Evolutionary conservation across 64 coral and sea anemone genomes (phyloP).

Genomic region (Stylophora pistillata): DNA sequence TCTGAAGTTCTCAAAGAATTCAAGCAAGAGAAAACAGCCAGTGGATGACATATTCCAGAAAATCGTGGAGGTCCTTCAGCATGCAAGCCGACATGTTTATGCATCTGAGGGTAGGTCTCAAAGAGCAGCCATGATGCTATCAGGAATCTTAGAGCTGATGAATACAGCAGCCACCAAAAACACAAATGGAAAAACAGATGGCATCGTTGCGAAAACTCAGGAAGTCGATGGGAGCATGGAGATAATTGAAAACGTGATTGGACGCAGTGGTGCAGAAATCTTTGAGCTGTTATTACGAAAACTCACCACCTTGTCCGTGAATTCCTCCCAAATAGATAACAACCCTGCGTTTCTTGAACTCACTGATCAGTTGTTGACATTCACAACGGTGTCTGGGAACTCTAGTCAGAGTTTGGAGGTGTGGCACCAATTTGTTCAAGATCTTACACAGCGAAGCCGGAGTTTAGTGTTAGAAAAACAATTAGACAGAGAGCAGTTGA

Average conservation of each 20-base stretch:
- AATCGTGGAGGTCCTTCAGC: neutral
- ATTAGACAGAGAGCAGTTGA: conserved; percentile 6
- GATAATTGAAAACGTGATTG: neutral
- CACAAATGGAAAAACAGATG: neutral
- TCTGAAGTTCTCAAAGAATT: conserved; percentile 30
- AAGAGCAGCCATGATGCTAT: conserved; percentile 13
- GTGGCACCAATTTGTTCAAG: conserved; percentile 9
- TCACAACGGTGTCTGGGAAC: neutral
- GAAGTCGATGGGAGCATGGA: neutral
- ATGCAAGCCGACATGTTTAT: conserved; percentile 25
- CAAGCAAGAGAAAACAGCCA: neutral
- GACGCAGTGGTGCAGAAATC: conserved; percentile 2
- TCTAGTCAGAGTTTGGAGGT: neutral
- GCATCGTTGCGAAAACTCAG: neutral
- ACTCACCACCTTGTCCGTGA: conserved; percentile 1
- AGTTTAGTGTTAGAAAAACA: neutral
- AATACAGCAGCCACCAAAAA: neutral
- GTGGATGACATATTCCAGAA: neutral
- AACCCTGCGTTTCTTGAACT: conserved; percentile 23
- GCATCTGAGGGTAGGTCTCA: conserved; percentile 16
- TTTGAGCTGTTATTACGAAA: conserved; percentile 36
- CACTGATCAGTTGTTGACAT: neutral
- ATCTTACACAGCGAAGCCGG: neutral
- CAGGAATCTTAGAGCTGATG: conserved; percentile 10
- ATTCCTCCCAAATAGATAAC: neutral